These are phyloP conservation scores for Cantharis nigra DNA, from an alignment of 2,888 invertebrate genomes.

Conservation along the genomic window DNA sequence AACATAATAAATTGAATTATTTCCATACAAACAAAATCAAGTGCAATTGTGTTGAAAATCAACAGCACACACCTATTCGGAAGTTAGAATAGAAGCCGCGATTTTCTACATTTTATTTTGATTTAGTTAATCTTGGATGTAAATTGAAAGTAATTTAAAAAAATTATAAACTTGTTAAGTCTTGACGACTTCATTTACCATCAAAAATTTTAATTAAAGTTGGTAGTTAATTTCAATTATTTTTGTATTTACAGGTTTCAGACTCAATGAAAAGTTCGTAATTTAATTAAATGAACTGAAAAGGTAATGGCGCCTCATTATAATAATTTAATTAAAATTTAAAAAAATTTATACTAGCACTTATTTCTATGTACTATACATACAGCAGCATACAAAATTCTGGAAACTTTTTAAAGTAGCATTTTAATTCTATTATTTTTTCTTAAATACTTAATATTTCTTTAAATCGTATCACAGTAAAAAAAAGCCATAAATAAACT, in stretches of 20 bases:
- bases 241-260: neutral
- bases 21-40: neutral
- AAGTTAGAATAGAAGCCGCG: neutral
- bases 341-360: neutral
- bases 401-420: no score
- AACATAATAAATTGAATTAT: neutral
- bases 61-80: neutral
- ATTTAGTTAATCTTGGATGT: neutral
- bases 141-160: neutral
- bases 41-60: neutral
- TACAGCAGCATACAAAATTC: no score
- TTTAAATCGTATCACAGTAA: no score
- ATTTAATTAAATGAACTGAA: neutral
- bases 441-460: no score
- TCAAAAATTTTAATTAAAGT: neutral
- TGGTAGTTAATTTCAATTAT: neutral
- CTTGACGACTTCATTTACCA: neutral
- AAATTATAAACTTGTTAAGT: neutral
- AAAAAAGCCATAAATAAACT: no score
- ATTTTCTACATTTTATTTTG: neutral
- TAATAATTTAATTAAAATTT: neutral
- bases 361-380: neutral
- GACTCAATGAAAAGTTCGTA: neutral
- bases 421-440: no score
- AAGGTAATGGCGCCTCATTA: neutral